Percentiles rank a stretch among this genome's conserved stretches.
phyloP scores from a whole-genome alignment of 2,888 invertebrate genomes.

The Leptinotarsa peninsularis region DNA sequence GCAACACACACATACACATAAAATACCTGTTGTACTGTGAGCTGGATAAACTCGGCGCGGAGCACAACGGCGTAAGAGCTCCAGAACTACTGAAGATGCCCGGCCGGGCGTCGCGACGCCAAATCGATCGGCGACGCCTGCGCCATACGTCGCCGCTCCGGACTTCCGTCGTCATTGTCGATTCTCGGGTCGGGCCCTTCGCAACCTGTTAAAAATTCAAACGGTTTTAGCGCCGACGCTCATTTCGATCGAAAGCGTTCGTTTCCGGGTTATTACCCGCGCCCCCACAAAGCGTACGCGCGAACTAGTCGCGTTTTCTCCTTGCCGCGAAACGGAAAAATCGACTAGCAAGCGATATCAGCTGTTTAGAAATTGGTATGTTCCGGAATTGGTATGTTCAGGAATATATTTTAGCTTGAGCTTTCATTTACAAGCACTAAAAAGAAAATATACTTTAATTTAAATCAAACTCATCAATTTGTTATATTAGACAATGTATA shows the following conservation, averaged over 20 bases:
- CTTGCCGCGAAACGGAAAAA: too few relatives aligned
- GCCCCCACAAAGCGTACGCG: background rate
- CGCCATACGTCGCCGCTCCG: slow-evolving; percentile 42
- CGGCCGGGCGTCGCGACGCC: slow-evolving; percentile 70
- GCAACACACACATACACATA: slow-evolving; percentile 39
- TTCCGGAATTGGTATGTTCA: too few relatives aligned
- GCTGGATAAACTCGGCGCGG: slow-evolving; percentile 53
- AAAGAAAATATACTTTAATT: too few relatives aligned
- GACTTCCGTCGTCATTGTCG: slow-evolving; percentile 10
- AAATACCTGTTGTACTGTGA: slow-evolving; percentile 62
- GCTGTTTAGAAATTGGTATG: too few relatives aligned
- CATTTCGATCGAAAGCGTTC: background rate
- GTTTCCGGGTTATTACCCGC: slow-evolving; percentile 11
- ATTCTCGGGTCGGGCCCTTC: slow-evolving; percentile 14
- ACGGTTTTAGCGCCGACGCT: background rate
- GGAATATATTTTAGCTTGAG: too few relatives aligned
- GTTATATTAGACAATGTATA: too few relatives aligned
- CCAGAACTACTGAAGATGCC: slow-evolving; percentile 66
- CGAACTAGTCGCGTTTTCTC: too few relatives aligned
- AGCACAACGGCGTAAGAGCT: slow-evolving; percentile 66
- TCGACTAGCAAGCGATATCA: too few relatives aligned
- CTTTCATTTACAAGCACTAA: too few relatives aligned
- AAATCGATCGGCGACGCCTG: slow-evolving; percentile 69
- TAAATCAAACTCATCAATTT: too few relatives aligned
- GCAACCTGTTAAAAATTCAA: slow-evolving; percentile 15